Conservation (phyloP, 2,113 vertebrate genomes). For the Origma solitaria region DNA sequence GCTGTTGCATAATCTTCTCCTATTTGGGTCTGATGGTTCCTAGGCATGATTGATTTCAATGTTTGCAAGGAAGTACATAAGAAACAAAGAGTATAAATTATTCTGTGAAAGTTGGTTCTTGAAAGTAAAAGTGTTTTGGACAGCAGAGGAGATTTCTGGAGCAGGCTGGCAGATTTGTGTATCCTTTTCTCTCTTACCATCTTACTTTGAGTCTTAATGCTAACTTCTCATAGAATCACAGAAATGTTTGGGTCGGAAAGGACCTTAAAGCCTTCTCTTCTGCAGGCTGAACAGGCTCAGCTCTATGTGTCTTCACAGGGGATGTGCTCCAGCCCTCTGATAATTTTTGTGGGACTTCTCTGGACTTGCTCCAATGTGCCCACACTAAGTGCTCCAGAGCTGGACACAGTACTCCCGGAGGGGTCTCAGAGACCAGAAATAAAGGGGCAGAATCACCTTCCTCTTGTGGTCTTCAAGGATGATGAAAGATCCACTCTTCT, state of each 20-base stretch:
- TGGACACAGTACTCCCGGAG: background rate
- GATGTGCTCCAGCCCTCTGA: background rate
- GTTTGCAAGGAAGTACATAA: background rate
- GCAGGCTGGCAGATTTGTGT: background rate
- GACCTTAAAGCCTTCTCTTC: background rate
- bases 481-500: background rate
- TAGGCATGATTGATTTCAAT: background rate
- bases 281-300: background rate
- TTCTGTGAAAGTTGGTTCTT: background rate
- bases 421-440: background rate
- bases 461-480: background rate
- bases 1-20: background rate
- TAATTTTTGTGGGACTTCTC: background rate
- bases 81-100: background rate
- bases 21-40: background rate
- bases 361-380: background rate
- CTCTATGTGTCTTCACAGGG: background rate
- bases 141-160: background rate
- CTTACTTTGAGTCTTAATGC: background rate
- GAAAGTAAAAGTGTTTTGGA: background rate
- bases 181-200: background rate
- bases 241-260: background rate
- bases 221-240: background rate
- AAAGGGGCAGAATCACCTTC: background rate
- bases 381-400: background rate